Percentiles rank a stretch among this genome's conserved stretches.
Evolutionary conservation across 2,888 invertebrate species (phyloP).

Genomic region (Ametastegia equiseti): DNA sequence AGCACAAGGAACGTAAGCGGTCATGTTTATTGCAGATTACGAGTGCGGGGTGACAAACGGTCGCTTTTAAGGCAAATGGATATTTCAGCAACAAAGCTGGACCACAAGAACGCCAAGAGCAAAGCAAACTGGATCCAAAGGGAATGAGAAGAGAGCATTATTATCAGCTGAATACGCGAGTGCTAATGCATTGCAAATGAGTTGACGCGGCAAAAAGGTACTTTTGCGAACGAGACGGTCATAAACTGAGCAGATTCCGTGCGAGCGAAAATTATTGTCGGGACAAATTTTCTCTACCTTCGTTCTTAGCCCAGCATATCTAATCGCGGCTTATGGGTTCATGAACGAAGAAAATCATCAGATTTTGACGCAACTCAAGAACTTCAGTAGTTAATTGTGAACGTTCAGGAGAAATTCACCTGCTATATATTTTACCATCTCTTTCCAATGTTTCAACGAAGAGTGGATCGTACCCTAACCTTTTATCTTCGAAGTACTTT

Average conservation of each 20-base stretch:
- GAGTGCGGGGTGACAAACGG: background rate
- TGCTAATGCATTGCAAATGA: conserved; percentile 40
- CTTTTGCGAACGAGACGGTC: conserved; percentile 1
- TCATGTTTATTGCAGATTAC: conserved; percentile 15
- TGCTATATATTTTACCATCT: background rate
- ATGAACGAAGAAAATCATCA: background rate
- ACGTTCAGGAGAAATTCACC: too few species aligned
- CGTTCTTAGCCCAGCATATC: background rate
- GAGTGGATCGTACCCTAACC: background rate
- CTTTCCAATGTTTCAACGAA: background rate
- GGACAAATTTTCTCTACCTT: background rate
- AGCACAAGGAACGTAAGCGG: background rate
- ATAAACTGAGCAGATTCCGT: conserved; percentile 19
- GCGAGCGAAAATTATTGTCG: background rate
- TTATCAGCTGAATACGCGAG: conserved; percentile 18
- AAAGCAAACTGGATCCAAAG: too few species aligned
- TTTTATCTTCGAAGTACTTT: background rate
- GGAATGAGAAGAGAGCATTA: background rate
- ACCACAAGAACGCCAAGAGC: background rate
- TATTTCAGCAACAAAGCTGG: background rate
- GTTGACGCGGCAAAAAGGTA: conserved; percentile 11
- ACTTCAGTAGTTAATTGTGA: too few species aligned
- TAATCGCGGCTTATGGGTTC: background rate
- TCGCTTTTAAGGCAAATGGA: background rate
- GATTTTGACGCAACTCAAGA: background rate